A percentile compares a stretch with the other conserved stretches of the same genome.
phyloP scores from a whole-genome alignment of 2,888 invertebrate species.

The Andrena chrysosceles region DNA sequence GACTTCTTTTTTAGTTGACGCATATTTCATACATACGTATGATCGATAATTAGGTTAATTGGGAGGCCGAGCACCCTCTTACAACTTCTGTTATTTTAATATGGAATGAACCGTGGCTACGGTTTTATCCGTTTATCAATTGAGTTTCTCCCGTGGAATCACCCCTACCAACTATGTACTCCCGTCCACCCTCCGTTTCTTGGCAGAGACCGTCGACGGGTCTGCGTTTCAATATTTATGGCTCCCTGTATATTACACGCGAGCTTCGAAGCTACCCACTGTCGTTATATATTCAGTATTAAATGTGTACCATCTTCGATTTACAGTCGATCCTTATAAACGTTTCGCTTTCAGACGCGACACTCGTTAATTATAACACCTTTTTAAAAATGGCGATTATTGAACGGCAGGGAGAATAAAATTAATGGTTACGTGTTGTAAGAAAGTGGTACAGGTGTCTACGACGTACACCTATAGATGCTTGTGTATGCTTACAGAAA shows the following conservation, averaged over 20 bases:
- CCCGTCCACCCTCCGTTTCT: conserved; percentile 66
- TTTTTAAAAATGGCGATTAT: background rate
- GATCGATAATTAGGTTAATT: conserved; percentile 63
- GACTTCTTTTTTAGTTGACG: background rate
- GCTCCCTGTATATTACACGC: conserved; percentile 69
- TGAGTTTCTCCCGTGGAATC: conserved; percentile 74
- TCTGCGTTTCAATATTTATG: conserved; percentile 80
- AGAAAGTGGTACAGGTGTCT: too few species aligned
- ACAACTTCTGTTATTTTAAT: conserved; percentile 38
- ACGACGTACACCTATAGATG: too few species aligned
- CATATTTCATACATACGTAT: background rate
- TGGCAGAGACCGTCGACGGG: conserved; percentile 75
- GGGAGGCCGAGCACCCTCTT: conserved; percentile 23
- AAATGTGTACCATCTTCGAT: conserved; percentile 64
- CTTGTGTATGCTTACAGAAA: too few species aligned
- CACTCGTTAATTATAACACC: background rate
- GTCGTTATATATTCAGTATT: conserved; percentile 61
- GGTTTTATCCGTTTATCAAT: conserved; percentile 82
- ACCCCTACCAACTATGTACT: conserved; percentile 55
- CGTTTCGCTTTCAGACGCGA: background rate
- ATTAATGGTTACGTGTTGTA: too few species aligned
- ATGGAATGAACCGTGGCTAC: conserved; percentile 54
- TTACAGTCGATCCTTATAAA: conserved; percentile 44
- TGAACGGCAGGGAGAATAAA: background rate
- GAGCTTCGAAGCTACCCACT: conserved; percentile 51